Conservation (phyloP, 2,888 invertebrate genomes). For the Sabellastarte sp. region DNA sequence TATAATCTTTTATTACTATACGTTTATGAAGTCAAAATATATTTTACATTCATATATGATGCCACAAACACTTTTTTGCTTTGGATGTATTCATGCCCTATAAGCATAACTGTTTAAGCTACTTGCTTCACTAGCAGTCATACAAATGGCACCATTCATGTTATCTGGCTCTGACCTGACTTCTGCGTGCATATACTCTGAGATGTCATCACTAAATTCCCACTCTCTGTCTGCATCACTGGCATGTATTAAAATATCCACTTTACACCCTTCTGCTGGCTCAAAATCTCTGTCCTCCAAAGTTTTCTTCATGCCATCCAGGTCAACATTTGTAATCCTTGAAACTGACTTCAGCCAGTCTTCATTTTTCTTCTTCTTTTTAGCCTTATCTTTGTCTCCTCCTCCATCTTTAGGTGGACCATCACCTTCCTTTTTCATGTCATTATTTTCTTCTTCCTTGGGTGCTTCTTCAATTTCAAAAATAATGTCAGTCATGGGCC, state of each 20-base stretch:
- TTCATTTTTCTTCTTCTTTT: constrained; percentile 12
- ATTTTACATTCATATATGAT: too few species aligned
- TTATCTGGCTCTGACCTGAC: too few species aligned
- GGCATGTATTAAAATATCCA: constrained; percentile 15
- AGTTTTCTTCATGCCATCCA: neutral
- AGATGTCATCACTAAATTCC: too few species aligned
- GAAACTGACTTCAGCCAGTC: neutral
- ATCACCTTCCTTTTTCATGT: neutral
- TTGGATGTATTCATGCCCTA: too few species aligned
- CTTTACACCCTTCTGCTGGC: constrained; percentile 11
- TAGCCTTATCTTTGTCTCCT: constrained; percentile 8
- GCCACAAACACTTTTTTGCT: too few species aligned
- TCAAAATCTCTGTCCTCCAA: neutral
- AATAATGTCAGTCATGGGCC: constrained; percentile 49
- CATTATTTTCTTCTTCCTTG: constrained; percentile 10
- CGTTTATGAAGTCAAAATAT: too few species aligned
- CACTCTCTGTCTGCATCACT: constrained; percentile 8
- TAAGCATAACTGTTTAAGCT: too few species aligned
- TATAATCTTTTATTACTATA: too few species aligned
- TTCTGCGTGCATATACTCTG: too few species aligned
- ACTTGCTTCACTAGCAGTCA: too few species aligned
- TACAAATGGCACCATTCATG: too few species aligned
- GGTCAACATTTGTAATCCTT: constrained; percentile 2
- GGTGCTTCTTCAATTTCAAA: constrained; percentile 29
- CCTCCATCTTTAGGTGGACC: neutral